Evolutionary conservation across 2,113 vertebrate genomes (phyloP), one percentile per base, ranked within the genome.

Genomic region (Lethenteron reissneri): DNA sequence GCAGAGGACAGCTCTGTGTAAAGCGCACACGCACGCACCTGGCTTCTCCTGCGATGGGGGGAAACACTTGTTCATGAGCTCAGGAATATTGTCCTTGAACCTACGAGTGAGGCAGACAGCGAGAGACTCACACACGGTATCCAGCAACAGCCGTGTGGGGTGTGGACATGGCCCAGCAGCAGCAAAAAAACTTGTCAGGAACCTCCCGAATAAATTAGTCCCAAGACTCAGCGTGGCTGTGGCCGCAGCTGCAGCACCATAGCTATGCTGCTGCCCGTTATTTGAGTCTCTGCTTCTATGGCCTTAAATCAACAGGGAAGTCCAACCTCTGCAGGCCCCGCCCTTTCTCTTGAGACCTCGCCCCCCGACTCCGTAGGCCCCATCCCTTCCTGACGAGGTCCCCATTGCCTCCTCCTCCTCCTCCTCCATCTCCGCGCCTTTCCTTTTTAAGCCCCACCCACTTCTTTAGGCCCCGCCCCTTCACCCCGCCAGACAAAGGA

Each of bases 61-160:
- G 79, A 97, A 97, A 78, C 91, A 96, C 74, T 81, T 77, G 58
- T 80, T 82, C 83, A 97, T 85, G 74, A 94, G 85, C 71, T 83
- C 74, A 12, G 82, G 74, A 75, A 92, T 78, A 76, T 87, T 82
- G 57, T 87, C 85, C 80, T 81, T 83, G 78, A 83, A 86, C 72
- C 92, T 97, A 81, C 79, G 75, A 78, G 76, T 57, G 56, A 70
- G 69, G 72, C 70, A 70, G 15, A 12, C 56, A 58, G 69, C 41
- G 6, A 58, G 57, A 57, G 14, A 19, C 6, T 64, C 62, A 8
- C 14, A 15, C 62, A 64, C 19, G 8, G 19, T 15, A 19, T 15
- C 14, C 14, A 56, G 69, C 57, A 12, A 64, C 21, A 12, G 17
- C 19, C 21, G 56, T 58, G 21, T 15, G 56, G 13, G 58, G n/a